Base-by-base conservation (phyloP, 2,888 invertebrate species). In the Trichopria drosophilae region DNA sequence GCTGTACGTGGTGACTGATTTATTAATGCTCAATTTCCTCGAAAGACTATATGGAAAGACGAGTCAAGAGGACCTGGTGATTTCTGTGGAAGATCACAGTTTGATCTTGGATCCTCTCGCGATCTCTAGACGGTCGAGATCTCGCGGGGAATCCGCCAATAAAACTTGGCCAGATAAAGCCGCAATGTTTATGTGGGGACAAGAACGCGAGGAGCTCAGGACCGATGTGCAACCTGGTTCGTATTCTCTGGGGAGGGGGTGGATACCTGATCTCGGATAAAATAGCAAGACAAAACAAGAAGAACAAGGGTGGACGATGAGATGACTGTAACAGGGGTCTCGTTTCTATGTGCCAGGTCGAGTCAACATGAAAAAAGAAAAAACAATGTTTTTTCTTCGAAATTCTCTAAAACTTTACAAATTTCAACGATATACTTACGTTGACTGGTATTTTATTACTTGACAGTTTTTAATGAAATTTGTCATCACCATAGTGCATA, bases 161-260 rank as follows among this genome's bases (percentile, higher is more conserved):
- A 69, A 71, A 71, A 69, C 56, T 54, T 63, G 62, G 57, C 62
- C 63, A 66, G 66, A 71, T 70, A 71, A 71, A 71, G 64, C 66
- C 63, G 64, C 65, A 58, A 68, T 67, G 66, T 72, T 72, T 72
- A 71, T 69, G 68, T 63, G 61, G 57, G 61, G 59, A 63, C 58
- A 57, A 56, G 53, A 40, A 48, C 44, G 53, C 55, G 54, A 59
- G 58, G 16, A 22, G 15, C 13, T 26, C 57, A 59, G 58, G 48
- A 60, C 59, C 59, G 42, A 41, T 40, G 36, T 22, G 4, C 29
- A 12, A 3, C 29, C 6, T 15, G 31, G 40, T 18, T 23, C 44
- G 39, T 45, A 18, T 29, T 35, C 15, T 26, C 32, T 28, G 34
- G 40, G 53, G 42, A 43, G 53, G 41, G 44, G 48, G 40, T 32